These are phyloP conservation scores for Chloroceryle aenea DNA, from an alignment of 2,113 vertebrate species.

Conservation along the genomic window DNA sequence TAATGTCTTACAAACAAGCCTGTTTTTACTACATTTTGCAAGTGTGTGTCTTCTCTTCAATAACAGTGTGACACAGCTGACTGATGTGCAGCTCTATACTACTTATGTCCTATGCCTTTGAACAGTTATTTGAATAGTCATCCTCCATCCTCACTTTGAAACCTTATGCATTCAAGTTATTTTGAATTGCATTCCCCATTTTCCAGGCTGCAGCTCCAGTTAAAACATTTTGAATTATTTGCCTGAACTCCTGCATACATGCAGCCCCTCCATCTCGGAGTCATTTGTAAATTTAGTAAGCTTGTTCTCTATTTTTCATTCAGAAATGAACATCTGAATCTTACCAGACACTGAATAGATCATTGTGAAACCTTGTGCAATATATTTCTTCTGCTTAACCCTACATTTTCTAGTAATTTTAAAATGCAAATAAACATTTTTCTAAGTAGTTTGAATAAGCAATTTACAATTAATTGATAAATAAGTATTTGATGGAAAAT, in stretches of 20 bases:
- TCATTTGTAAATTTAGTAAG: not conserved
- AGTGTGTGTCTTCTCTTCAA: not conserved
- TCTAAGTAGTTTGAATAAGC: not conserved
- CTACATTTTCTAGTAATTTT: not conserved
- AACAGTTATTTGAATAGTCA: not conserved
- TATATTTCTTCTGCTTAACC: not conserved
- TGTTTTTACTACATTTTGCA: not conserved
- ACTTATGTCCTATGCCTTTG: not conserved
- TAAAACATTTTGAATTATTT: not conserved
- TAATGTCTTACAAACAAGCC: not conserved
- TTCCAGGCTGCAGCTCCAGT: not conserved
- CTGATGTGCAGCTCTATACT: not conserved
- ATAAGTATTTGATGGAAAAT: conserved; percentile 6
- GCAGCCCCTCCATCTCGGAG: not conserved
- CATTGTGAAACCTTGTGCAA: not conserved
- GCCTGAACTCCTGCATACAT: not conserved
- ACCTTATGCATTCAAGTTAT: not conserved
- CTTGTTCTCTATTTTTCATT: not conserved
- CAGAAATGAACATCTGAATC: not conserved
- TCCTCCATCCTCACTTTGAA: not conserved
- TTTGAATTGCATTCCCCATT: not conserved
- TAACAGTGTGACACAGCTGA: not conserved
- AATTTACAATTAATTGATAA: conserved; percentile 27
- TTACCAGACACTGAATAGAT: not conserved
- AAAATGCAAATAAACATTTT: not conserved